These are phyloP conservation scores for Vidua chalybeata DNA, from an alignment of 2,113 vertebrate genomes.

Conservation along the genomic window DNA sequence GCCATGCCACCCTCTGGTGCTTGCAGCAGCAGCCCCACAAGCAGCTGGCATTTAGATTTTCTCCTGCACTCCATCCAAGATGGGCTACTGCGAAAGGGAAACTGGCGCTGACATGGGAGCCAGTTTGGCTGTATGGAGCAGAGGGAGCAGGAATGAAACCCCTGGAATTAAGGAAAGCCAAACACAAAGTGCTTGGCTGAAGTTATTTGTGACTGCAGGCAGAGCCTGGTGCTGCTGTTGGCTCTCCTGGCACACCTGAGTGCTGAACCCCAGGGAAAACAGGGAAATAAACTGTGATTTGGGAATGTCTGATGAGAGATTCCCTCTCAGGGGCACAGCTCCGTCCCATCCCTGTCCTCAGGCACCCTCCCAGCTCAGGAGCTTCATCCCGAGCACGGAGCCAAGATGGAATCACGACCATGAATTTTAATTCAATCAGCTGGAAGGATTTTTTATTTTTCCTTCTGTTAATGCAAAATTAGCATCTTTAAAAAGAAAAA, in stretches of 20 bases:
- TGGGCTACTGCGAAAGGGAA: background rate
- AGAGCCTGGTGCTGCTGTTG: background rate
- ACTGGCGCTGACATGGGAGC: background rate
- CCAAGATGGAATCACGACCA: background rate
- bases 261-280: background rate
- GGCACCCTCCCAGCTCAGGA: background rate
- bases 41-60: background rate
- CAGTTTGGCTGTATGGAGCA: background rate
- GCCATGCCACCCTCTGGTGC: background rate
- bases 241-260: background rate
- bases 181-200: background rate
- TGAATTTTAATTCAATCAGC: background rate
- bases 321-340: background rate
- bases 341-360: background rate
- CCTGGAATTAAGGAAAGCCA: background rate
- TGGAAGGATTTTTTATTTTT: background rate
- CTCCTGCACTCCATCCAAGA: background rate
- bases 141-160: background rate
- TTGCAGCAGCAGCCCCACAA: background rate
- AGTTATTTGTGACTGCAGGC: background rate
- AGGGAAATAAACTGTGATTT: background rate
- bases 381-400: accelerated
- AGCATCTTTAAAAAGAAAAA: background rate
- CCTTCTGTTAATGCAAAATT: background rate
- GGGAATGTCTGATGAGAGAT: background rate